phyloP scores from a whole-genome alignment of 2,888 invertebrate species.

The Caenorhabditis japonica region DNA sequence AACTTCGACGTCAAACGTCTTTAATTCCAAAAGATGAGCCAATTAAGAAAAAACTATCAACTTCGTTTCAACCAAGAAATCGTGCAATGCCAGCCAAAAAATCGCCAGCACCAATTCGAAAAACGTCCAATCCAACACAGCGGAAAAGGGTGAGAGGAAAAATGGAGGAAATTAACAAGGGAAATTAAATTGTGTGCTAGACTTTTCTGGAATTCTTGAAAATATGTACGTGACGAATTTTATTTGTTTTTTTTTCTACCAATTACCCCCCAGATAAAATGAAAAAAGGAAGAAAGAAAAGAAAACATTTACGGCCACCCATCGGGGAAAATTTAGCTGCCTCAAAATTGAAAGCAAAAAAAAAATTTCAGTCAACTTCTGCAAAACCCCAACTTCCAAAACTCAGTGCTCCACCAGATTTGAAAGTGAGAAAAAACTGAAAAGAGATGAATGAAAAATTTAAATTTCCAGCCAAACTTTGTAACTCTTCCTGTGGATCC shows the following conservation, averaged over 20 bases:
- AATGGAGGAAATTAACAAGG: background rate
- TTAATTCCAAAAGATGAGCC: slow-evolving; percentile 15
- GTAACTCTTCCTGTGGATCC: slow-evolving; percentile 24
- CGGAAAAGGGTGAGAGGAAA: slow-evolving; percentile 30
- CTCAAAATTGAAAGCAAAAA: background rate
- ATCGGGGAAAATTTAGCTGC: too few relatives aligned
- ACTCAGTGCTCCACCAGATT: slow-evolving; percentile 34
- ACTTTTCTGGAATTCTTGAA: too few relatives aligned
- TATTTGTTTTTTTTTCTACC: too few relatives aligned
- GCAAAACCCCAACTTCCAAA: slow-evolving; percentile 38
- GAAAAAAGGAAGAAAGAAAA: too few relatives aligned
- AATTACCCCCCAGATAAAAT: too few relatives aligned
- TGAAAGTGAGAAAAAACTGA: slow-evolving; percentile 13
- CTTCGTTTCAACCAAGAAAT: slow-evolving; percentile 13
- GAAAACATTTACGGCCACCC: too few relatives aligned
- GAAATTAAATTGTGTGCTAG: too few relatives aligned
- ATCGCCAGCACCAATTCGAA: slow-evolving; percentile 37
- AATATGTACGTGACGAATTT: too few relatives aligned
- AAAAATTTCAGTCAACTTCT: slow-evolving; percentile 32
- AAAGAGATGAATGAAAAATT: background rate
- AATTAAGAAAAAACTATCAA: slow-evolving; percentile 1
- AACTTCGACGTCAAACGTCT: slow-evolving; percentile 38
- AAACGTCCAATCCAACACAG: slow-evolving; percentile 34
- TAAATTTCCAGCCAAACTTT: slow-evolving; percentile 33
- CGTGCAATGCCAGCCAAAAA: slow-evolving; percentile 17